A percentile compares a stretch with the other conserved stretches of the same genome.
Conservation (phyloP, 2,888 invertebrate genomes). For the Chrysolina haemoptera region DNA sequence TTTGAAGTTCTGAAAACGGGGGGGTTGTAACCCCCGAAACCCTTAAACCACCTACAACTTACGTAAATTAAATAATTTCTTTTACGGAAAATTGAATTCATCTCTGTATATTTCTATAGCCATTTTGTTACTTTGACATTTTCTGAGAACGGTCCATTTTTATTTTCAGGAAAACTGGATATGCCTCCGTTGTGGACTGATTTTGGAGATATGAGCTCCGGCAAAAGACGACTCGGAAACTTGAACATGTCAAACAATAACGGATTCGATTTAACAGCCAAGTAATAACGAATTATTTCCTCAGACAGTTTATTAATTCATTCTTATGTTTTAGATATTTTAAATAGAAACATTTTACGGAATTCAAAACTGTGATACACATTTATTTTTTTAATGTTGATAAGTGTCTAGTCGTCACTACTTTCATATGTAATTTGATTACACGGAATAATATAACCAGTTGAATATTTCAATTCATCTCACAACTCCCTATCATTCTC, state of each 20-base stretch:
- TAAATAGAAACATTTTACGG: constrained; percentile 46
- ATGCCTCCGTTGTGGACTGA: constrained; percentile 62
- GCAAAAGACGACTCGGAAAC: constrained; percentile 58
- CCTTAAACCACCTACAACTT: too few species aligned
- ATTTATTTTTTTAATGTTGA: constrained; percentile 51
- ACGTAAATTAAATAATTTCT: too few species aligned
- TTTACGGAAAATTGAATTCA: too few species aligned
- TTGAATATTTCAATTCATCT: constrained; percentile 5
- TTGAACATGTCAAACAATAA: constrained; percentile 56
- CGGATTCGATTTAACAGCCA: constrained; percentile 63
- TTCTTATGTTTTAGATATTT: constrained; percentile 52
- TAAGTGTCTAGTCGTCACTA: constrained; percentile 42
- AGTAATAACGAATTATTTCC: constrained; percentile 52
- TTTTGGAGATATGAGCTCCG: constrained; percentile 58
- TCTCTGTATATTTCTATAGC: too few species aligned
- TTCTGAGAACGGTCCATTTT: constrained; percentile 1
- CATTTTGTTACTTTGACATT: too few species aligned
- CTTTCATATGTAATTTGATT: constrained; percentile 39
- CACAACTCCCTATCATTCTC: background rate
- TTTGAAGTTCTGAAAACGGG: too few species aligned
- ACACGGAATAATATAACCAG: constrained; percentile 27
- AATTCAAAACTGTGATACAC: constrained; percentile 53
- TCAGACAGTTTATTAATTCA: constrained; percentile 2
- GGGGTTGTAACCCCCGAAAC: too few species aligned
- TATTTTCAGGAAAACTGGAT: constrained; percentile 55